Conservation (phyloP, 2,797 vertebrate genomes). For the Buceros bicornis region DNA sequence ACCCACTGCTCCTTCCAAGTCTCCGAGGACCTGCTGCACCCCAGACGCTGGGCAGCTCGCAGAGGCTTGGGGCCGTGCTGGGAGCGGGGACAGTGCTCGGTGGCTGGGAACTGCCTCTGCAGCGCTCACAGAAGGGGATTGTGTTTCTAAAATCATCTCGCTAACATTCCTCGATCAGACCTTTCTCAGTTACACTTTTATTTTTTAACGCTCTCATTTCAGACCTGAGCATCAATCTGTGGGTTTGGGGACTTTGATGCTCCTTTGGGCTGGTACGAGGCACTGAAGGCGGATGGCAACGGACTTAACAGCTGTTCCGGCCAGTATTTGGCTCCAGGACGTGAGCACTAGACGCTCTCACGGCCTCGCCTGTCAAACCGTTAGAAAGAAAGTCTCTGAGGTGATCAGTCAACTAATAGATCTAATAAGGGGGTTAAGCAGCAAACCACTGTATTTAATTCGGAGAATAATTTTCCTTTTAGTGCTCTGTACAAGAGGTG, state of each 20-base stretch:
- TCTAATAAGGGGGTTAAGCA: conserved; percentile 44
- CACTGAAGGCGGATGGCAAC: neutral
- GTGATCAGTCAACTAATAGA: conserved; percentile 52
- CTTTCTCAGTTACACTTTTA: conserved; percentile 58
- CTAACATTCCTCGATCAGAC: neutral
- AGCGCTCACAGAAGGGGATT: neutral
- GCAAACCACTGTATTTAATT: conserved; percentile 50
- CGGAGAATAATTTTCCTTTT: conserved; percentile 6
- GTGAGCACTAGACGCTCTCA: neutral
- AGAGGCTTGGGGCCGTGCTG: neutral
- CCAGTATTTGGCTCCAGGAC: neutral
- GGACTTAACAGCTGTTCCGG: conserved; percentile 33
- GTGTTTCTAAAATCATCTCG: conserved; percentile 18
- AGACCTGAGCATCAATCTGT: conserved; percentile 37
- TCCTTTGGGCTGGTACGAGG: conserved; percentile 42
- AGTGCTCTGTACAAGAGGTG: rapidly evolving
- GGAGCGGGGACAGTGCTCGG: neutral
- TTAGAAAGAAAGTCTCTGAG: neutral
- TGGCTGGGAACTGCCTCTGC: rapidly evolving
- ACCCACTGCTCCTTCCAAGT: neutral
- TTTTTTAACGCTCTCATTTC: conserved; percentile 51
- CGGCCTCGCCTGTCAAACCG: neutral
- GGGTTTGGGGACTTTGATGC: conserved; percentile 44
- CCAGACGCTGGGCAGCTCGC: neutral
- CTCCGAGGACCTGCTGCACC: neutral